These are phyloP conservation scores for Caenorhabditis afra DNA, from an alignment of 2,888 invertebrate species.

Conservation along the genomic window DNA sequence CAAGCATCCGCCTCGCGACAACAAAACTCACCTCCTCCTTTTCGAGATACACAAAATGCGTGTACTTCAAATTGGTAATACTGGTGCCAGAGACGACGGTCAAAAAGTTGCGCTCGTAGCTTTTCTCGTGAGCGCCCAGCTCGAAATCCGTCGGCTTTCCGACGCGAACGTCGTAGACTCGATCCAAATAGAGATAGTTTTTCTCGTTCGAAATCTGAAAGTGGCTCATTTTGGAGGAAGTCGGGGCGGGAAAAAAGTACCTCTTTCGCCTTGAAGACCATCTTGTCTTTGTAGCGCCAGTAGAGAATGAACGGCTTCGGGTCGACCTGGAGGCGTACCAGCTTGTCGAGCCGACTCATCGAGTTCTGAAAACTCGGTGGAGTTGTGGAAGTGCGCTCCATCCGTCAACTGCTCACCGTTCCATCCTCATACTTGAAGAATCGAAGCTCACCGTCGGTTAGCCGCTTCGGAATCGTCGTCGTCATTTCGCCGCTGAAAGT, in stretches of 20 bases:
- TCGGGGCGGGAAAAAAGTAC: slow-evolving; percentile 6
- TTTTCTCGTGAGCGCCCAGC: slow-evolving; percentile 23
- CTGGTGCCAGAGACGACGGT: slow-evolving; percentile 42
- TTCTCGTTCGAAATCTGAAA: slow-evolving; percentile 45
- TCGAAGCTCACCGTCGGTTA: slow-evolving; percentile 34
- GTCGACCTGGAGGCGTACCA: slow-evolving; percentile 63
- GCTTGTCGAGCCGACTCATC: slow-evolving; percentile 23
- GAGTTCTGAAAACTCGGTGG: slow-evolving; percentile 20
- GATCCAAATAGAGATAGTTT: slow-evolving; percentile 54
- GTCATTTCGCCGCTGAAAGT: no score
- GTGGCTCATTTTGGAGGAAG: not conserved
- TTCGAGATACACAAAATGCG: slow-evolving; percentile 58
- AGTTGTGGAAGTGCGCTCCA: not conserved
- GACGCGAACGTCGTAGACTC: slow-evolving; percentile 53
- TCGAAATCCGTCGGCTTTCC: slow-evolving; percentile 58
- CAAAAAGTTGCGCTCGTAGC: slow-evolving; percentile 34
- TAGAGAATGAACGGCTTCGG: slow-evolving; percentile 70
- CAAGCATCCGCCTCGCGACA: not conserved
- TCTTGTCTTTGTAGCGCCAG: slow-evolving; percentile 64
- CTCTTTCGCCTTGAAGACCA: slow-evolving; percentile 55
- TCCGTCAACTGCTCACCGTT: slow-evolving; percentile 1
- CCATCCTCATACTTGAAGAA: slow-evolving; percentile 52
- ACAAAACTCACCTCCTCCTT: slow-evolving; percentile 30
- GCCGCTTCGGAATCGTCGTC: slow-evolving; percentile 19
- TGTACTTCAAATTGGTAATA: slow-evolving; percentile 67